phyloP scores from a whole-genome alignment of 1,140 invertebrate species.

The Heliconius hewitsoni region DNA sequence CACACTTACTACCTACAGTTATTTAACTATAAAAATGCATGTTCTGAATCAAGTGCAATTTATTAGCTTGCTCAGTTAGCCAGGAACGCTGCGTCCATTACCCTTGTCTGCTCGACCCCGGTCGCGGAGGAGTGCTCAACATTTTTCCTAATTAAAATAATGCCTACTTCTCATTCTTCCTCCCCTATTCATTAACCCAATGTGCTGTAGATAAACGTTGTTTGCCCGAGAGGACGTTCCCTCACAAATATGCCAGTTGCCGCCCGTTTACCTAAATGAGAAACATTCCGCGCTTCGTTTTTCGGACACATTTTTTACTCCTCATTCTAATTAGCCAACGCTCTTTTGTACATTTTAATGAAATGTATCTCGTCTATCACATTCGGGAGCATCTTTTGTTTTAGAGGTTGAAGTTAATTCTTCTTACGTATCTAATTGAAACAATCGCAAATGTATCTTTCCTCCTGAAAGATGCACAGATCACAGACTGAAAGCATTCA shows the following conservation, averaged over 20 bases:
- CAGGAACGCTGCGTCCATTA: constrained; percentile 42
- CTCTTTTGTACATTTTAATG: constrained; percentile 47
- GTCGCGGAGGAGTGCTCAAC: constrained; percentile 47
- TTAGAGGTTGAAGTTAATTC: background rate
- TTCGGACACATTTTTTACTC: constrained; percentile 58
- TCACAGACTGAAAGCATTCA: background rate
- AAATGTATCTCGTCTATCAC: constrained; percentile 38
- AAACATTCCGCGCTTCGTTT: constrained; percentile 64
- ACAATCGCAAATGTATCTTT: background rate
- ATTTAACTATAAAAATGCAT: constrained; percentile 42
- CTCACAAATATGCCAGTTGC: constrained; percentile 73
- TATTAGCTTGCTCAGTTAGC: constrained; percentile 51
- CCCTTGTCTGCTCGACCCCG: constrained; percentile 43
- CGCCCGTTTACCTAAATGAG: constrained; percentile 68
- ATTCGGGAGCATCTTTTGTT: constrained; percentile 10
- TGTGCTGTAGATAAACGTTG: constrained; percentile 78
- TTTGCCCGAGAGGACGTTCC: constrained; percentile 71
- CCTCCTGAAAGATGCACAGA: no score
- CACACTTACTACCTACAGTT: constrained; percentile 18
- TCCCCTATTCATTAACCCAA: constrained; percentile 79
- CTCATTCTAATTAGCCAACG: constrained; percentile 62
- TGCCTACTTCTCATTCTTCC: constrained; percentile 75
- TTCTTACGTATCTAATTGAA: constrained; percentile 5
- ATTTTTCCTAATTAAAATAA: constrained; percentile 81
- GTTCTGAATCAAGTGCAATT: constrained; percentile 48